Evolutionary conservation across 1,140 invertebrate genomes (phyloP).

Genomic region (Chymomyza costata): DNA sequence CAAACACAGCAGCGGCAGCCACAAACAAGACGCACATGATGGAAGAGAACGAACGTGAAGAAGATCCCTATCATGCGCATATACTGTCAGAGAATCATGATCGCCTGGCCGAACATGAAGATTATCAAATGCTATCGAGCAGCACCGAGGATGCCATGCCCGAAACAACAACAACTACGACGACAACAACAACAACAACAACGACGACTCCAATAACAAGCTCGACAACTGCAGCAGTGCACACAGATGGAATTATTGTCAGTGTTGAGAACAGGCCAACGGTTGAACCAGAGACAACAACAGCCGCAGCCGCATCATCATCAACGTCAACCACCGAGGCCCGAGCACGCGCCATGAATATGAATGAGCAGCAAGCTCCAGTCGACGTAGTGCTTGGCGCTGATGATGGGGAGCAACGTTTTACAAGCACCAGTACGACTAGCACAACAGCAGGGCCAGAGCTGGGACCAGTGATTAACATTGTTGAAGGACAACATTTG

Average conservation of each 20-base stretch:
- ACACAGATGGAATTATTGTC: conserved; percentile 49
- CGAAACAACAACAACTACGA: conserved; percentile 26
- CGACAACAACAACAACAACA: conserved; percentile 18
- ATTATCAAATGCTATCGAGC: conserved; percentile 72
- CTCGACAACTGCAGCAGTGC: conserved; percentile 29
- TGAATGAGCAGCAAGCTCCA: conserved; percentile 45
- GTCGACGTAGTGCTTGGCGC: neutral
- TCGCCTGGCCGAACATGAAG: conserved; percentile 72
- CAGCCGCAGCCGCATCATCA: conserved; percentile 37
- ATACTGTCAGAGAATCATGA: conserved; percentile 74
- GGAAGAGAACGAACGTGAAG: conserved; percentile 38
- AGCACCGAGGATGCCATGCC: conserved; percentile 51
- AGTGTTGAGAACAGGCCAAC: conserved; percentile 61
- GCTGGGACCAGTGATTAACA: conserved; percentile 53
- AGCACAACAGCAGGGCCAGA: conserved; percentile 27
- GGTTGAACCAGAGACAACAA: conserved; percentile 41
- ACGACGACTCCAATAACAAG: conserved; percentile 8
- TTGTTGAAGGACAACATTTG: conserved; percentile 65
- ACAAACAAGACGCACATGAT: neutral
- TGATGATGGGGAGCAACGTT: conserved; percentile 20
- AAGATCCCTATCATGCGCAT: conserved; percentile 73
- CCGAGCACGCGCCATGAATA: conserved; percentile 72
- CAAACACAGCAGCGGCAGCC: conserved; percentile 8
- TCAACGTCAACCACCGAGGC: conserved; percentile 9
- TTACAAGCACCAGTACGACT: conserved; percentile 31